Percentiles rank a stretch among this genome's conserved stretches.
phyloP scores from a whole-genome alignment of 2,797 vertebrate species.

The Chaetophractus vellerosus region DNA sequence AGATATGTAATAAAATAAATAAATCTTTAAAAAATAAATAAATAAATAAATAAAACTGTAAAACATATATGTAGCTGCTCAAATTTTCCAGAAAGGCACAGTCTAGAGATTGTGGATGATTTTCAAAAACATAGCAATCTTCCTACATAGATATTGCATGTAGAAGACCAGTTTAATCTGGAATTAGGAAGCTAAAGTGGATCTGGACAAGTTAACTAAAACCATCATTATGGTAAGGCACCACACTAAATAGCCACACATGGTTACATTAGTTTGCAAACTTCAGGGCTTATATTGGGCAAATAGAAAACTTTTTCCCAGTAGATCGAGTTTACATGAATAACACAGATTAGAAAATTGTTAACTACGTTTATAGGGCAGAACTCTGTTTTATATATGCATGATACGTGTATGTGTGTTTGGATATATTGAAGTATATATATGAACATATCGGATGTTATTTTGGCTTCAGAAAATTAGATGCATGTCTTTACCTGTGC shows the following conservation, averaged over 20 bases:
- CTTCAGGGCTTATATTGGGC: neutral
- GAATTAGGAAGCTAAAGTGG: neutral
- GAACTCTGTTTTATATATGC: neutral
- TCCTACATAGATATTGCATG: neutral
- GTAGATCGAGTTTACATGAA: neutral
- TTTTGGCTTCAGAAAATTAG: neutral
- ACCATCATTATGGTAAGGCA: neutral
- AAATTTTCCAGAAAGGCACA: conserved; percentile 16
- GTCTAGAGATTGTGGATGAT: neutral
- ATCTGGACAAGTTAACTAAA: conserved; percentile 24
- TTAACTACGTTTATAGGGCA: neutral
- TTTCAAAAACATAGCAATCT: conserved; percentile 15
- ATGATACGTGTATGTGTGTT: neutral
- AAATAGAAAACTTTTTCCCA: conserved; percentile 36
- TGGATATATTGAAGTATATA: neutral
- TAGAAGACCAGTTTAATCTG: neutral
- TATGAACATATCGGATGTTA: neutral
- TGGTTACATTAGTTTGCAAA: neutral
- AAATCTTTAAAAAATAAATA: no score
- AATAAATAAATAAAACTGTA: conserved; percentile 19
- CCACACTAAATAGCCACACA: neutral
- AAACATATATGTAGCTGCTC: neutral
- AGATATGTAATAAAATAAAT: no score
- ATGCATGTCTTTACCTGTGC: neutral
- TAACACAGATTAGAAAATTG: conserved; percentile 50